A percentile compares a stretch with the other conserved stretches of the same genome.
Evolutionary conservation across 2,113 vertebrate genomes (phyloP).

Genomic region (Strix aluco): DNA sequence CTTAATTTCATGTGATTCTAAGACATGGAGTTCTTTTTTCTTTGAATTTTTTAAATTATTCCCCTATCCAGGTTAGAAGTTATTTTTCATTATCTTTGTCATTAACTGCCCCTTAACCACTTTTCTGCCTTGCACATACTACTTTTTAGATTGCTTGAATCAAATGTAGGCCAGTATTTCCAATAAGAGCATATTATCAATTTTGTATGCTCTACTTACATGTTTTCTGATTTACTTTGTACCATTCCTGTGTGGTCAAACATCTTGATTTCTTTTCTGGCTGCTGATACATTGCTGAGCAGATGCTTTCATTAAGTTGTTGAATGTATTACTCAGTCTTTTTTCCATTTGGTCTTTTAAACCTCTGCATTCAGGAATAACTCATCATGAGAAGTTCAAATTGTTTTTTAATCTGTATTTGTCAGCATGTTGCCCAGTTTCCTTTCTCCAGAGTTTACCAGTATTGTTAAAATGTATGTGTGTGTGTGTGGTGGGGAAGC

Average conservation of each 20-base stretch:
- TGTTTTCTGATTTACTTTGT: neutral
- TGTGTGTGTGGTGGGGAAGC: neutral
- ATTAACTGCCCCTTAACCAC: neutral
- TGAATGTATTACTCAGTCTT: neutral
- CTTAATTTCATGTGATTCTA: neutral
- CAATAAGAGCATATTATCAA: neutral
- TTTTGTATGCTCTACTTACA: neutral
- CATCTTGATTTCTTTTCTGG: neutral
- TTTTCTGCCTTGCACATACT: neutral
- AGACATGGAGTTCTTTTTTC: neutral
- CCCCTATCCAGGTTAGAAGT: neutral
- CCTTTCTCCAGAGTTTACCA: neutral
- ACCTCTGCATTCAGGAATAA: neutral
- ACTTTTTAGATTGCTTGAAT: neutral
- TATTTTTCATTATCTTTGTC: neutral
- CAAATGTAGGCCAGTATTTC: neutral
- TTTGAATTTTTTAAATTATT: neutral
- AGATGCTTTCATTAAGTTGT: neutral
- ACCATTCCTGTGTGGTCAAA: neutral
- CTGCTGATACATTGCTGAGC: neutral
- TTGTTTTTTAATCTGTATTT: neutral
- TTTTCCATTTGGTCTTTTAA: neutral
- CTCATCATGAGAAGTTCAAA: neutral
- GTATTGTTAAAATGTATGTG: neutral
- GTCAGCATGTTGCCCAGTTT: neutral